Evolutionary conservation across 2,113 vertebrate genomes (phyloP), one percentile per base, ranked within the genome.

Genomic region (Menura novaehollandiae): DNA sequence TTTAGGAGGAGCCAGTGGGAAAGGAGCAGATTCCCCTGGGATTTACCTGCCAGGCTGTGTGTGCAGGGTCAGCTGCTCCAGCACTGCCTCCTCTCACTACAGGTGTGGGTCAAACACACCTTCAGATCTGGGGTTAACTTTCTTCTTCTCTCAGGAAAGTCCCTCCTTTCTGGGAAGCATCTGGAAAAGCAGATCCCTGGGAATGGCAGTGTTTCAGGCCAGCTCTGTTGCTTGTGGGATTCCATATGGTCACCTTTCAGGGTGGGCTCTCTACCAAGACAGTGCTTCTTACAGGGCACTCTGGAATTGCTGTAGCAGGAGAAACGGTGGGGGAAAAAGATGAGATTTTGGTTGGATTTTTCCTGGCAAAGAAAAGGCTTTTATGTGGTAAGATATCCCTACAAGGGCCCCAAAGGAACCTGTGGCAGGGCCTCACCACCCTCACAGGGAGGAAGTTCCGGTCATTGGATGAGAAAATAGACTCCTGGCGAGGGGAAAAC

Each of bases 111-210:
- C 59, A 58, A 56, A 46, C 22, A 37, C 30, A 41, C 4, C 53
- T 74, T 33, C 30, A 58, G 0, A 2, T 5, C 1, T 33, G 19
- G 6, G 26, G 3, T 14, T 10, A 67, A 8, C 5, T 6, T 52
- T 23, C 32, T 62, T 51, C 35, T 64, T 17, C 51, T 44, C 21
- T 64, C 39, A 9, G 12, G 8, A 4, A 60, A 44, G 24, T 7
- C 22, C 15, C 41, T 47, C 30, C 20, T 39, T 28, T 13, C 13
- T 35, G 41, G 55, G 68, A 27, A n/a, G 17, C 51, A 32, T 3
- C 46, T 76, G 35, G 27, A 44, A 24, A 26, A 39, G 1, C 74
- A 76, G 41, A 7, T 56, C 27, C 8, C 46, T 60, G 52, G 56
- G 11, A 51, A n/a, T 16, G 32, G 20, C 1, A 2, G 8, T 2